Evolutionary conservation across 2,888 invertebrate genomes (phyloP).

Genomic region (Pristionchus maxplancki): DNA sequence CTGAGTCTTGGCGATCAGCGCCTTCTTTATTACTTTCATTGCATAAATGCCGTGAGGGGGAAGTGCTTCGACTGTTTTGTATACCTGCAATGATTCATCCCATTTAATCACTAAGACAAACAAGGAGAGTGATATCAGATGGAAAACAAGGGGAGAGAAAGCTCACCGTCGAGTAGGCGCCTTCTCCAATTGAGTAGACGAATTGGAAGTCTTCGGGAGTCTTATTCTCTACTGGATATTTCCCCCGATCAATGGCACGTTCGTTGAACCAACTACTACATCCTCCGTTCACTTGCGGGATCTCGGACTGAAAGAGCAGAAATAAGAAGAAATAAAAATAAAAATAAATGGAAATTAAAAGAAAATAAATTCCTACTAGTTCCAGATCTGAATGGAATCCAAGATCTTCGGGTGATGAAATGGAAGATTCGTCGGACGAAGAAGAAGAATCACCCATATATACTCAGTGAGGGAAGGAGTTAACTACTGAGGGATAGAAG

Average conservation of each 20-base stretch:
- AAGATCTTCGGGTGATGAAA: background rate
- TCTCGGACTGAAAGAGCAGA: background rate
- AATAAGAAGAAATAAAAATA: background rate
- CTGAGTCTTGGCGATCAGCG: constrained; percentile 53
- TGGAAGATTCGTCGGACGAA: background rate
- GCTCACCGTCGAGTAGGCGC: constrained; percentile 92
- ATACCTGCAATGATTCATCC: constrained; percentile 82
- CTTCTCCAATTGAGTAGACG: constrained; percentile 95
- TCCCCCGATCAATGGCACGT: background rate
- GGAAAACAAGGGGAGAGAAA: background rate
- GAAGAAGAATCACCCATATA: constrained; percentile 7
- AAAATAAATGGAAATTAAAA: background rate
- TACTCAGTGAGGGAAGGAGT: background rate
- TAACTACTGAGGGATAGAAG: background rate
- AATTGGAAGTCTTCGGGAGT: constrained; percentile 88
- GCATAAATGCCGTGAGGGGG: constrained; percentile 88
- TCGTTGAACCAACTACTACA: background rate
- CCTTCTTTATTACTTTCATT: constrained; percentile 96
- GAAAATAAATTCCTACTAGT: background rate
- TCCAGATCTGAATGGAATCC: constrained; percentile 38
- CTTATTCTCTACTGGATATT: background rate
- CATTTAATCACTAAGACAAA: background rate
- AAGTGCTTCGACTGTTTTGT: constrained; percentile 89
- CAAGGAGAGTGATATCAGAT: background rate
- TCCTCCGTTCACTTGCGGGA: background rate